A percentile compares a stretch with the other conserved stretches of the same genome.
Evolutionary conservation across 2,797 vertebrate genomes (phyloP).

Genomic region (Cottoperca gobio): DNA sequence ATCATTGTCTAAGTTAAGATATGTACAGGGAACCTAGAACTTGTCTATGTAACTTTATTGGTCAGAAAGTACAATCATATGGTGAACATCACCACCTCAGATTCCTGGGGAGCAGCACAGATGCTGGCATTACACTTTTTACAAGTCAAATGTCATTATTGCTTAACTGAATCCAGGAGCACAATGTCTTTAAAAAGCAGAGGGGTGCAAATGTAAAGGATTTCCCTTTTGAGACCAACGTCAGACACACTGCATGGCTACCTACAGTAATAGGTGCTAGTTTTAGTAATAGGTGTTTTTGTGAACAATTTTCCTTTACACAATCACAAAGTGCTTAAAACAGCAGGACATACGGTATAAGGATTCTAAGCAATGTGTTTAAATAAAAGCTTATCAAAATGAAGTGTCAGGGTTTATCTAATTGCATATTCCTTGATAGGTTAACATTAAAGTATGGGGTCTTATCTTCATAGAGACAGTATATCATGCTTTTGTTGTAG

Average conservation of each 20-base stretch:
- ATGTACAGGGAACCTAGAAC: neutral
- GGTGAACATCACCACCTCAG: neutral
- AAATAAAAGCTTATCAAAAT: slow-evolving; percentile 47
- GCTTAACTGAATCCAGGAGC: neutral
- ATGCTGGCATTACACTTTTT: neutral
- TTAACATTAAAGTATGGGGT: slow-evolving; percentile 5
- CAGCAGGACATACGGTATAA: neutral
- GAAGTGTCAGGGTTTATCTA: slow-evolving; percentile 8
- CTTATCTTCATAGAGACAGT: slow-evolving; percentile 4
- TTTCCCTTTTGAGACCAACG: neutral
- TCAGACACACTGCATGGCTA: neutral
- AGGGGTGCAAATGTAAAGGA: neutral
- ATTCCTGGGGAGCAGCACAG: neutral
- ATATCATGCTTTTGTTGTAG: neutral
- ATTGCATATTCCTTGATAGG: slow-evolving; percentile 38
- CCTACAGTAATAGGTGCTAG: neutral
- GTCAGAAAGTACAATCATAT: slow-evolving; percentile 7
- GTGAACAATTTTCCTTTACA: neutral
- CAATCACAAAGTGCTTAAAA: neutral
- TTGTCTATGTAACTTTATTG: slow-evolving; percentile 19
- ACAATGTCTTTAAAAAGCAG: neutral
- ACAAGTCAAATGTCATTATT: neutral
- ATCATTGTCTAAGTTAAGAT: neutral
- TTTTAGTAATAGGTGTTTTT: neutral
- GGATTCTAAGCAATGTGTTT: slow-evolving; percentile 19